phyloP scores from a whole-genome alignment of 2,888 invertebrate species.

The Leucophenga maculata region DNA sequence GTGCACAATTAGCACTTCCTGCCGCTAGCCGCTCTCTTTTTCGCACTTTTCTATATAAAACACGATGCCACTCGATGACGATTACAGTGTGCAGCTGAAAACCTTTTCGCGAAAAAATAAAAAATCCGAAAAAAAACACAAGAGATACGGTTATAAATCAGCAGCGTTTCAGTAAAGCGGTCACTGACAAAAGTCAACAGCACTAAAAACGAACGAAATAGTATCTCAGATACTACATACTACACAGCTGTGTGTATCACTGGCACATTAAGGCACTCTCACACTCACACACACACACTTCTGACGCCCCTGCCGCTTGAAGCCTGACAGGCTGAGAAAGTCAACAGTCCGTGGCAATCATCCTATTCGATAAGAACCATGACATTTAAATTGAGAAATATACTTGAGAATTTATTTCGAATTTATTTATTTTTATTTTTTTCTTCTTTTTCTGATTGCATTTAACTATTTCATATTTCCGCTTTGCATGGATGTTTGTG shows the following conservation, averaged over 20 bases:
- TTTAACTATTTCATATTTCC: slow-evolving; percentile 23
- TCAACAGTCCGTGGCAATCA: slow-evolving; percentile 12
- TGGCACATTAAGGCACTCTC: too few relatives aligned
- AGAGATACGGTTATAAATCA: slow-evolving; percentile 22
- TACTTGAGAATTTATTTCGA: slow-evolving; percentile 11
- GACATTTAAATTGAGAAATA: slow-evolving; percentile 24
- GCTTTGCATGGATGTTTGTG: slow-evolving; percentile 5
- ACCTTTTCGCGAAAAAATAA: neutral
- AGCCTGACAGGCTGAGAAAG: slow-evolving; percentile 12
- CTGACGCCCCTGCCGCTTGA: too few relatives aligned
- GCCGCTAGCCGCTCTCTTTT: slow-evolving; percentile 4
- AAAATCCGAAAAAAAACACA: neutral
- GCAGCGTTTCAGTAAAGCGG: neutral
- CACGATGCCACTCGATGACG: too few relatives aligned
- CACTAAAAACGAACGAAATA: neutral
- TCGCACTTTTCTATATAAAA: too few relatives aligned
- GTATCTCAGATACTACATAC: too few relatives aligned
- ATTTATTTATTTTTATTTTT: too few relatives aligned
- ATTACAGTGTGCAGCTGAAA: neutral
- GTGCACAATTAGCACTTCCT: slow-evolving; percentile 63
- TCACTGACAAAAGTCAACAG: slow-evolving; percentile 19
- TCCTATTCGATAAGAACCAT: slow-evolving; percentile 14
- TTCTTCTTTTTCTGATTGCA: neutral
- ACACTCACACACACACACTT: too few relatives aligned
- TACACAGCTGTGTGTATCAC: too few relatives aligned